These are phyloP conservation scores for Sapayoa aenigma DNA, from an alignment of 2,113 vertebrate species.

Conservation along the genomic window DNA sequence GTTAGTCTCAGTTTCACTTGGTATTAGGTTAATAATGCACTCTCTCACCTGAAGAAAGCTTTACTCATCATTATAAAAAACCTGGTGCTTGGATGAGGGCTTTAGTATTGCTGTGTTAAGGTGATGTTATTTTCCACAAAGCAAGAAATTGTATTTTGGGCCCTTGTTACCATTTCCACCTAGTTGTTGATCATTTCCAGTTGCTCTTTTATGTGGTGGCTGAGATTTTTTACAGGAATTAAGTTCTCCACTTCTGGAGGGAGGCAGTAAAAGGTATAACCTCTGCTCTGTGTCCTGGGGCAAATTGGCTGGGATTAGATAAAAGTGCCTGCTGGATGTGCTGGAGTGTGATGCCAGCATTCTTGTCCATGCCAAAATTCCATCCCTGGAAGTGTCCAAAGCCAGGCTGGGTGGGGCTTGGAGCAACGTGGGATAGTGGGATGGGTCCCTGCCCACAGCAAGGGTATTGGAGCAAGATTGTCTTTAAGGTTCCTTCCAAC, in stretches of 20 bases:
- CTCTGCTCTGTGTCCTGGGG: background rate
- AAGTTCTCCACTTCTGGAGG: background rate
- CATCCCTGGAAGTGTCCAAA: too few species aligned
- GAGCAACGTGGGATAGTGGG: background rate
- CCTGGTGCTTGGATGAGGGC: background rate
- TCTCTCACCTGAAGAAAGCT: background rate
- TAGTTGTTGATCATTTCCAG: background rate
- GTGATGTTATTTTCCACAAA: background rate
- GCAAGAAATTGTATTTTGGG: background rate
- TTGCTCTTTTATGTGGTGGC: background rate
- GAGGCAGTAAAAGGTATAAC: background rate
- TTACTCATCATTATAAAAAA: background rate
- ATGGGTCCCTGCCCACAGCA: background rate
- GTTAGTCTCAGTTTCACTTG: background rate
- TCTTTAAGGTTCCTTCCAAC: background rate
- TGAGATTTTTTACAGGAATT: background rate
- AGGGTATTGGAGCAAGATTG: background rate
- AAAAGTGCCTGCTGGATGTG: background rate
- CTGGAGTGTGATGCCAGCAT: fast-evolving
- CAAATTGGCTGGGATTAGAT: background rate
- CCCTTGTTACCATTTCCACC: background rate
- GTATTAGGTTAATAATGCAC: background rate
- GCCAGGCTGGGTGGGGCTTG: fast-evolving
- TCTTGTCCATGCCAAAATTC: background rate
- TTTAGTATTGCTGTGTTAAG: background rate